Base-by-base conservation (phyloP, 2,113 vertebrate genomes). In the Camelus dromedarius region DNA sequence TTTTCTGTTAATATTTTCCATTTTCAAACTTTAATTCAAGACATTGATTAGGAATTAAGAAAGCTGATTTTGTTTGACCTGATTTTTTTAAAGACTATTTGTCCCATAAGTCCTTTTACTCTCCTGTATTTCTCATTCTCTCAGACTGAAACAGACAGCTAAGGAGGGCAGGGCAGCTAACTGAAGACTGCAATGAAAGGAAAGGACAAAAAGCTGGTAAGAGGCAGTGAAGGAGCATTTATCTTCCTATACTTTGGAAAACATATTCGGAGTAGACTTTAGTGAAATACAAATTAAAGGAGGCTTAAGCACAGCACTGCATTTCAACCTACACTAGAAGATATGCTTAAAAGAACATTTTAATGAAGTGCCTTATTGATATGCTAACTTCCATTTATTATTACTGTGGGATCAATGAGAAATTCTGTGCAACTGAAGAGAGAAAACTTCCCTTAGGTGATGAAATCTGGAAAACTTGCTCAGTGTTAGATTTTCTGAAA, bases 151-250 rank as follows among this genome's bases (percentile, higher is more conserved):
- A 32, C 5, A 42, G 14, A 35, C 0, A 75, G 16, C 22, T 32
- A 54, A 52, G 4, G n/a, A 32, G 13, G 4, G 9, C 46, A n/a
- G 28, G 3, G 16, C 2, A 14, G 0, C 20, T 60, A 42, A 67
- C 4, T 24, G 10, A 52, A 72, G 20, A 32, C 1, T 2, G 3
- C 15, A 28, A 8, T 50, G 35, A 64, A 72, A 73, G 4, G 19
- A 9, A 56, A 52, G 8, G 9, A n/a, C 2, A 0, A 6, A 6
- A 52, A 16, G 1, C 22, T 42, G 22, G 1, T 32, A 70, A 8
- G 26, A 67, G 15, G 2, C 19, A 67, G 1, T 12, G 0, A 69
- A 22, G 11, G 50, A 26, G 1, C 2, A 3, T 11, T 9, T 73
- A 28, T 54, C 3, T 64, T 80, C 48, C 26, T 26, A 67, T 24